Evolutionary conservation across 2,888 invertebrate genomes (phyloP), one percentile per base, ranked within the genome.

Genomic region (Erebia aethiops): DNA sequence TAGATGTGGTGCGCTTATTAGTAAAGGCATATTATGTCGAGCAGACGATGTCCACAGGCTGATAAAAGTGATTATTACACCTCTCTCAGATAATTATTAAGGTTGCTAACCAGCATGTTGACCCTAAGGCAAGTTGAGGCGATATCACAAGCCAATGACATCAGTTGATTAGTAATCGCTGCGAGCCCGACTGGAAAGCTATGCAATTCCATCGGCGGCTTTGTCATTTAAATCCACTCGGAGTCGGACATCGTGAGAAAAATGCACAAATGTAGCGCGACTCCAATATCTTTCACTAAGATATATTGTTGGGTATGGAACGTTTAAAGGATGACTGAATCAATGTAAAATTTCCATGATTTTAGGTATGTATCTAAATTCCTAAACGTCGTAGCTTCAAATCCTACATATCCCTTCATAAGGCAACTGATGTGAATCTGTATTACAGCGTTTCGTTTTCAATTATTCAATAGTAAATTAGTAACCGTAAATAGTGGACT

Each of bases 161-260:
- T 65, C 49, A 56, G 68, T 72, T 66, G 66, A 72, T 69, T 72
- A 69, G 71, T 66, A 72, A 72, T 72, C 69, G 71, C 57, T 11
- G 51, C 66, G 62, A 58, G 69, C 46, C 58, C 60, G 60, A 43
- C n/a, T 46, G 62, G 65, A 72, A 60, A 54, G 67, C 70, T 60
- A 67, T 46, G 67, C 64, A 56, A 41, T 67, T 43, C 63, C 70
- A 49, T 58, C 66, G 70, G 72, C 67, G n/a, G 35, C 70, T 72
- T 70, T 72, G 67, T 70, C 64, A 72, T 70, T 70, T 67, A 72
- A 72, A 72, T 69, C 54, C 26, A 16, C 62, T 56, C 13, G 16
- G n/a, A 51, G 26, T 14, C 49, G 61, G 14, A 16, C 52, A n/a
- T 63, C 67, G 63, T 71, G 62, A 71, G 60, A 70, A 70, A 54